Base-by-base conservation (phyloP, 1,140 invertebrate species). In the Cydia splendana region DNA sequence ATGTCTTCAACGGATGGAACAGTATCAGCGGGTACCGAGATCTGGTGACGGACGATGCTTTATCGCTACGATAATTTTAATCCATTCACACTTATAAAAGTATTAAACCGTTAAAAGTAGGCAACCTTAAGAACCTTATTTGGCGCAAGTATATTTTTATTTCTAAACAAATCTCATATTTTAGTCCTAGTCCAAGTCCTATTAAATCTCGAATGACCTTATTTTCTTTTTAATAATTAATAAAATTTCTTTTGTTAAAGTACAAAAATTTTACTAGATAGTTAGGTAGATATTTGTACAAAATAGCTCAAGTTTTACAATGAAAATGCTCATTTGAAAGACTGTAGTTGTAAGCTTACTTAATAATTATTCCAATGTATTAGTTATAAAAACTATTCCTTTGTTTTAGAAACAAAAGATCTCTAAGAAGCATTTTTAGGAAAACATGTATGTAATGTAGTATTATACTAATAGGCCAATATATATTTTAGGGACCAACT, bases 391-490 rank as follows among this genome's bases (percentile, higher is more conserved):
- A 38, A n/a, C 1, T 34, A 38, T 67, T 67, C 65, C 65, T 71
- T 18, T 71, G 67, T 71, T 71, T 71, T 20, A 18, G 30, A 71
- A 71, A 71, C 67, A 71, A 71, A 42, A 45, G 67, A 71, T 71
- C 67, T 71, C 67, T 71, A 18, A n/a, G 12, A 18, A 38, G 67
- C 34, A 38, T 71, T 71, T 71, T 10, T 18, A 38, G 30, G 65
- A 69, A n/a, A 62, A 42, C 4, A 71, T 71, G 30, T 20, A n/a
- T 20, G 6, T 38, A 38, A 4, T 18, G 18, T 24, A 62, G 7
- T 62, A 3, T 62, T 20, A 62, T 2, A 62, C 6, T 12, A 62
- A 24, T 10, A 62, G 13, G n/a, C 48, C 48, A 51, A 51, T 51
- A 51, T 12, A 7, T 57, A 62, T 4, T 53, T 18, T 71, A 71